phyloP scores from a whole-genome alignment of 1,140 invertebrate genomes.

The Arion vulgaris region DNA sequence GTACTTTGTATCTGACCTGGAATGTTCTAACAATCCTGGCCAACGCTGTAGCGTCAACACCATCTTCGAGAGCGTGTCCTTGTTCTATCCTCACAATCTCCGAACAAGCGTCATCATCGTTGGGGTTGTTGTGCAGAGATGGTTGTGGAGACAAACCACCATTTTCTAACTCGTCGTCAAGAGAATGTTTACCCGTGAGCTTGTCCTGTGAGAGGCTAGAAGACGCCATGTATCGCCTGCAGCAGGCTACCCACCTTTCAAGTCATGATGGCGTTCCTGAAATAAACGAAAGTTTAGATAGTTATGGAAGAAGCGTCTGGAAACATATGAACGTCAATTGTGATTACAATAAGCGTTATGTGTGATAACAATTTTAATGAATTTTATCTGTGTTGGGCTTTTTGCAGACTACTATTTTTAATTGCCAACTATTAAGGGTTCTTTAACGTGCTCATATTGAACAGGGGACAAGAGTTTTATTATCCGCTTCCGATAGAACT shows the following conservation, averaged over 20 bases:
- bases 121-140: slow-evolving; percentile 61
- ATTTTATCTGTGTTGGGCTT: not conserved
- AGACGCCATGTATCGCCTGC: slow-evolving; percentile 49
- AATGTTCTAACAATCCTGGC: slow-evolving; percentile 64
- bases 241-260: slow-evolving; percentile 17
- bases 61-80: slow-evolving; percentile 39
- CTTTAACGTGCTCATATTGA: too few species aligned
- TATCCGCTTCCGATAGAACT: too few species aligned
- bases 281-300: not conserved
- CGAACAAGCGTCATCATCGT: slow-evolving; percentile 66
- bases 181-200: slow-evolving; percentile 49
- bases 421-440: too few species aligned
- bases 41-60: slow-evolving; percentile 45
- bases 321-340: not conserved
- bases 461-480: too few species aligned
- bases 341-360: not conserved
- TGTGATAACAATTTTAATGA: not conserved
- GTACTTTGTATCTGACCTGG: slow-evolving; percentile 55
- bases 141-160: slow-evolving; percentile 64
- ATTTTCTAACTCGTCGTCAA: slow-evolving; percentile 66
- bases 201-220: slow-evolving; percentile 53
- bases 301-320: not conserved
- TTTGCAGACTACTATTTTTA: too few species aligned
- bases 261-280: not conserved
- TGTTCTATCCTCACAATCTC: slow-evolving; percentile 69